Percentiles rank a stretch among this genome's conserved stretches.
phyloP scores from a whole-genome alignment of 2,113 vertebrate species.

The Pelecanoides urinatrix region DNA sequence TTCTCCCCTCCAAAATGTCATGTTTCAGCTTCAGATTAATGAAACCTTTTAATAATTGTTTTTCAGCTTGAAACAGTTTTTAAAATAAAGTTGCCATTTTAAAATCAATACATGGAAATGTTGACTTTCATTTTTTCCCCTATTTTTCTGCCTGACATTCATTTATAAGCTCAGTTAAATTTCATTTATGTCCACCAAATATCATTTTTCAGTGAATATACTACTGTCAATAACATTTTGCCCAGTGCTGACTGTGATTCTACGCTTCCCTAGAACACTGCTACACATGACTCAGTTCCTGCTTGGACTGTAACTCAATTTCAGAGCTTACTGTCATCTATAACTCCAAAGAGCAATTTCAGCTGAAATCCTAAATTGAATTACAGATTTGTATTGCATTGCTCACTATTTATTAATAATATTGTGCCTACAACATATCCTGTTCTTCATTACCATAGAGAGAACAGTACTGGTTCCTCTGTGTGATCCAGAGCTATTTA shows the following conservation, averaged over 20 bases:
- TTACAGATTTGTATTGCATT: slow-evolving; percentile 42
- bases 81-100: slow-evolving; percentile 13
- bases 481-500: slow-evolving; percentile 24
- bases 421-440: slow-evolving; percentile 59
- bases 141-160: not conserved
- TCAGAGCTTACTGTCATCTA: slow-evolving; percentile 25
- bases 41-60: slow-evolving; percentile 6
- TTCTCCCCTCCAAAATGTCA: not conserved
- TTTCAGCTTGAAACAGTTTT: not conserved
- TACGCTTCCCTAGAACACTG: slow-evolving; percentile 6
- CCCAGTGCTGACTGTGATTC: not conserved
- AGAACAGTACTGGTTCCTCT: slow-evolving; percentile 14
- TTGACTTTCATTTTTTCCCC: not conserved
- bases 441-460: slow-evolving; percentile 46
- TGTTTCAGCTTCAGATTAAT: not conserved
- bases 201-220: not conserved
- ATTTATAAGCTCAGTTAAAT: not conserved
- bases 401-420: slow-evolving; percentile 61
- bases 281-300: slow-evolving; percentile 61
- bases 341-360: slow-evolving; percentile 52
- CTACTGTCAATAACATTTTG: slow-evolving; percentile 10
- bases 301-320: slow-evolving; percentile 52
- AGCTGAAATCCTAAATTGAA: slow-evolving; percentile 53
- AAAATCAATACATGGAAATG: slow-evolving; percentile 30
- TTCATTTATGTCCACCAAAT: not conserved